A percentile compares a stretch with the other conserved stretches of the same genome.
Evolutionary conservation across 2,888 invertebrate genomes (phyloP).

Genomic region (Sesia bembeciformis): DNA sequence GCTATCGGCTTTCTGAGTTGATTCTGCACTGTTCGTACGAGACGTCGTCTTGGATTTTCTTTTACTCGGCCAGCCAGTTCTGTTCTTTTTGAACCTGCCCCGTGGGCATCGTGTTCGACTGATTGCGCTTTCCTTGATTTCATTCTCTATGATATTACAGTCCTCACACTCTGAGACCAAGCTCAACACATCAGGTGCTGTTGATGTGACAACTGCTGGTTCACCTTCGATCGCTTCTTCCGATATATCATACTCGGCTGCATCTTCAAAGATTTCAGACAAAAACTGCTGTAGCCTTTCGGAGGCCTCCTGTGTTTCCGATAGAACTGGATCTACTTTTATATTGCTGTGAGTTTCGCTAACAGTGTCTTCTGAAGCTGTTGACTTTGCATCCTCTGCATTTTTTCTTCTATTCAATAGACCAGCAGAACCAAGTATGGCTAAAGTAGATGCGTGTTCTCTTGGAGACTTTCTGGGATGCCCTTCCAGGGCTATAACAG

Average conservation of each 20-base stretch:
- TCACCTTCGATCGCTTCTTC: constrained; percentile 54
- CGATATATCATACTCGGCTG: constrained; percentile 61
- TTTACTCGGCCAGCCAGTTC: constrained; percentile 87
- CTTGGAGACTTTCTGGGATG: constrained; percentile 89
- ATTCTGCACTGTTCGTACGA: constrained; percentile 36
- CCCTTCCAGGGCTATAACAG: constrained; percentile 49
- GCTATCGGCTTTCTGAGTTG: constrained; percentile 31
- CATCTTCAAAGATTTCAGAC: constrained; percentile 58
- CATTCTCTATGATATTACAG: constrained; percentile 55
- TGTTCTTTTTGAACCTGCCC: constrained; percentile 79
- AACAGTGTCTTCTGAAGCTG: constrained; percentile 59
- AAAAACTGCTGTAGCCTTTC: constrained; percentile 58
- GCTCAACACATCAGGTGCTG: constrained; percentile 57
- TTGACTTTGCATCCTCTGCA: constrained; percentile 55
- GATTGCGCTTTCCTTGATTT: constrained; percentile 34
- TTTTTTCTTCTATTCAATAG: constrained; percentile 72
- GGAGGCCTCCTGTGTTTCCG: constrained; percentile 46
- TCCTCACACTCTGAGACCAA: constrained; percentile 58
- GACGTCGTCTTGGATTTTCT: constrained; percentile 52
- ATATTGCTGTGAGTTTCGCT: constrained; percentile 46
- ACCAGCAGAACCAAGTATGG: constrained; percentile 80
- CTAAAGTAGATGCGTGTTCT: constrained; percentile 90
- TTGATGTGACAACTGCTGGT: constrained; percentile 36
- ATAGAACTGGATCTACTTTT: constrained; percentile 38
- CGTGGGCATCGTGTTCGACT: constrained; percentile 38